Conservation (phyloP, 1,140 invertebrate genomes). For the Littorina saxatilis region DNA sequence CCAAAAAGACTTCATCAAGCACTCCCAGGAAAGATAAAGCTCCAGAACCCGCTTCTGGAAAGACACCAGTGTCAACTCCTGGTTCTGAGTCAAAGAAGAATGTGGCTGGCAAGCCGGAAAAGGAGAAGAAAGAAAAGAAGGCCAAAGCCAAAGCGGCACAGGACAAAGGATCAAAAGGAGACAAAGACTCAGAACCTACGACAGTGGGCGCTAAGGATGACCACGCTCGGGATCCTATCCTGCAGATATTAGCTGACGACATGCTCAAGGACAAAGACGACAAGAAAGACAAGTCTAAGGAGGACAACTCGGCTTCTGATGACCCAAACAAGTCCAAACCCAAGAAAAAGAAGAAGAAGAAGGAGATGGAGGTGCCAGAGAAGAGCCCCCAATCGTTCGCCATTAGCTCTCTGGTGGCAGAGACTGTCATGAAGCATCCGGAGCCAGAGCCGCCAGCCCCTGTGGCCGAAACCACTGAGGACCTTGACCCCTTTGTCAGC, state of each 20-base stretch:
- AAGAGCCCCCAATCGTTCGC: constrained; percentile 39
- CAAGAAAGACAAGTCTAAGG: constrained; percentile 46
- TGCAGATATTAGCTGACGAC: constrained; percentile 36
- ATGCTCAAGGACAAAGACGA: constrained; percentile 35
- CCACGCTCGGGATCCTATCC: constrained; percentile 21
- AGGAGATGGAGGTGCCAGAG: constrained; percentile 37
- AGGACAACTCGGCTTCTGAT: constrained; percentile 19
- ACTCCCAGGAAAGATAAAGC: not conserved
- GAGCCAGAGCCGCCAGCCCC: constrained; percentile 27
- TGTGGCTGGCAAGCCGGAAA: constrained; percentile 1
- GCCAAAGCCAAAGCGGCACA: constrained; percentile 33
- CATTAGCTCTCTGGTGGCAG: constrained; percentile 23
- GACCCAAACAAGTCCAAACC: constrained; percentile 9
- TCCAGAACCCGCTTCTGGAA: not conserved
- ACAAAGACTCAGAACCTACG: constrained; percentile 24
- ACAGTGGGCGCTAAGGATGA: constrained; percentile 14
- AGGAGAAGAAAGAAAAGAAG: constrained; percentile 40
- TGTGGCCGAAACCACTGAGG: constrained; percentile 25
- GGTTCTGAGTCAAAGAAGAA: constrained; percentile 34
- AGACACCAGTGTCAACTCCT: not conserved
- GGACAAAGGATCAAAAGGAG: constrained; percentile 8
- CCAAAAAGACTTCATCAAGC: not conserved
- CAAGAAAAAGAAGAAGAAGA: constrained; percentile 30
- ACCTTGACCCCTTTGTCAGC: constrained; percentile 40
- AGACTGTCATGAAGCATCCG: constrained; percentile 1